A percentile compares a stretch with the other conserved stretches of the same genome.
Conservation (phyloP, 2,888 invertebrate species). For the Agriopis marginaria region DNA sequence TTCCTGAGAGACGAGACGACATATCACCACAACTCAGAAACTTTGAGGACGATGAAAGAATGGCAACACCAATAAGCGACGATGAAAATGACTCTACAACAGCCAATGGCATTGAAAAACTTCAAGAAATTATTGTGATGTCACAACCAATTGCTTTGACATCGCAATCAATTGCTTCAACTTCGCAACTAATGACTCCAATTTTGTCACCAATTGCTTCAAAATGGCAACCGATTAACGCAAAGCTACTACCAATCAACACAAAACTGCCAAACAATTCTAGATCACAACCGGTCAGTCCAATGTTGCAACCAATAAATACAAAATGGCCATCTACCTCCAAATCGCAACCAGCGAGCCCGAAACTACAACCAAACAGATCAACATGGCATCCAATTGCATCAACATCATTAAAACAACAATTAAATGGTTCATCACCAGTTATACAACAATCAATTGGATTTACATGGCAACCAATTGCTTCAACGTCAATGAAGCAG, state of each 20-base stretch:
- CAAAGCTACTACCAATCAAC: slow-evolving; percentile 11
- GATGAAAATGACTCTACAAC: slow-evolving; percentile 51
- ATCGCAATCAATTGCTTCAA: neutral
- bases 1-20: slow-evolving; percentile 57
- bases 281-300: slow-evolving; percentile 29
- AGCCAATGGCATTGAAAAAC: slow-evolving; percentile 6
- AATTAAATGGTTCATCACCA: slow-evolving; percentile 19
- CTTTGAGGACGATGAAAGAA: slow-evolving; percentile 62
- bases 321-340: slow-evolving; percentile 13
- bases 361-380: slow-evolving; percentile 17
- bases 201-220: neutral
- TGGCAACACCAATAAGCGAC: slow-evolving; percentile 64
- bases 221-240: slow-evolving; percentile 18
- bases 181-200: neutral
- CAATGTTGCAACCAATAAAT: slow-evolving; percentile 20
- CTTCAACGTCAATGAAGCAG: neutral
- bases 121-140: neutral
- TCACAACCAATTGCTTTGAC: slow-evolving; percentile 9
- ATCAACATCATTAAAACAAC: slow-evolving; percentile 12
- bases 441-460: slow-evolving; percentile 16
- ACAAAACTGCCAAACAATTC: slow-evolving; percentile 17
- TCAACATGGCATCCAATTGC: slow-evolving; percentile 14
- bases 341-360: slow-evolving; percentile 16
- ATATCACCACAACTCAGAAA: slow-evolving; percentile 64
- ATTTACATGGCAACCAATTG: slow-evolving; percentile 4